Base-by-base conservation (phyloP, 2,113 vertebrate species). In the Ancistrus triradiatus region DNA sequence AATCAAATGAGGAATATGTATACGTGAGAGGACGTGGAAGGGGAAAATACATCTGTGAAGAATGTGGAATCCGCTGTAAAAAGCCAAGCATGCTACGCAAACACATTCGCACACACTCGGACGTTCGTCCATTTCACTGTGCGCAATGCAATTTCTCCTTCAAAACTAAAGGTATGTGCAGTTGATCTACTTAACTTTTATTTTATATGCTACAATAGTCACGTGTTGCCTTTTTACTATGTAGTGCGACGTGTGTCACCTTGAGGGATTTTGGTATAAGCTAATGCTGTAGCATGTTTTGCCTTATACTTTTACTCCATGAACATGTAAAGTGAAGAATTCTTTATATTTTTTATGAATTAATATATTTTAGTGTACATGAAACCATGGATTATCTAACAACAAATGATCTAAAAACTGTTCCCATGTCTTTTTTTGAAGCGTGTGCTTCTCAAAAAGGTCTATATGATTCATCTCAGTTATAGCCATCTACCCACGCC, bases 21-120 rank as follows among this genome's bases (percentile, higher is more conserved):
- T 99, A 99, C 27, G 94, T 99, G 22, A 91, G 96, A 27, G 96
- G 96, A 3, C 90, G 96, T 73, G 96, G 96, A 63, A 89, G 96
- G 60, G 96, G 96, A 53, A 98, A 98, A 69, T 99, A 98, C 70
- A 97, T 98, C 78, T 99, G 96, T 77, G 95, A 99, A 69, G 96
- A 99, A 70, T 99, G 96, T 78, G 96, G 95, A 25, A 99, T 99
- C 66, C 93, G 96, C 61, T 99, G 95, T 81, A 98, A 98, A 85
- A 99, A 99, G 52, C 96, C 96, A 62, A 99, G 96, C 78, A 99
- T 99, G 96, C 83, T 99, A 69, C 95, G 95, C 76, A 99, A 99
- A 76, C 96, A 99, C 72, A 99, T 99, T 68, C 93, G 96, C 68
- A 98, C 95, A 1, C 96, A 99, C 72, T 97, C 95, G 0, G 96